A percentile compares a stretch with the other conserved stretches of the same genome.
Evolutionary conservation across 2,113 vertebrate species (phyloP).

Genomic region (Forbesichthys agassizii): DNA sequence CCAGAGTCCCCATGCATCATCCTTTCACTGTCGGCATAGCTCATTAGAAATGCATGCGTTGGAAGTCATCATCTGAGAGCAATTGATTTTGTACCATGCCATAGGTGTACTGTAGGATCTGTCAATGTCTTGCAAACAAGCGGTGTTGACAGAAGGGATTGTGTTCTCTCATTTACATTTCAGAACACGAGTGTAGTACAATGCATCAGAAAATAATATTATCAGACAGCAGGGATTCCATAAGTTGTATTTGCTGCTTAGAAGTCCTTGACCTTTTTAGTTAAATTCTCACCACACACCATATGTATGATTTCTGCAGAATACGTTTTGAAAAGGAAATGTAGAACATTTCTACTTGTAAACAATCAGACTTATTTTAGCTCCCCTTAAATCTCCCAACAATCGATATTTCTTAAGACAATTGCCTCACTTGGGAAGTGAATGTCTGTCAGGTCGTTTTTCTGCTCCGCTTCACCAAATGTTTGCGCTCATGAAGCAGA

Average conservation of each 20-base stretch:
- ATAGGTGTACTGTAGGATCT: not conserved
- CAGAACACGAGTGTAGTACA: not conserved
- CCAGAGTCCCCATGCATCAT: not conserved
- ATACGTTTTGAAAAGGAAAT: not conserved
- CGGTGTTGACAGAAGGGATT: not conserved
- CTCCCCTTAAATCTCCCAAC: constrained; percentile 10
- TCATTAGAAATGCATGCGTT: not conserved
- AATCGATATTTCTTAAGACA: constrained; percentile 16
- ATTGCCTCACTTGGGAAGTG: constrained; percentile 10
- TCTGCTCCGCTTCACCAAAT: constrained; percentile 42
- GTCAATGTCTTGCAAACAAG: not conserved
- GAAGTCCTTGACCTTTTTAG: not conserved
- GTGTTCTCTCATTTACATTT: not conserved
- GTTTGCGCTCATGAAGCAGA: constrained; percentile 16
- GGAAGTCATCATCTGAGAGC: not conserved
- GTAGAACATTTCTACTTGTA: constrained; percentile 2
- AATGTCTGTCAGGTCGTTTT: constrained; percentile 33
- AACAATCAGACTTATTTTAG: constrained; percentile 8
- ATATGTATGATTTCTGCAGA: constrained; percentile 1
- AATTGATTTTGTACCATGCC: not conserved
- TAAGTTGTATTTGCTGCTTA: not conserved
- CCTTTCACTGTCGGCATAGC: not conserved
- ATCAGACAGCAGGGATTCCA: not conserved
- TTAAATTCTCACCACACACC: constrained; percentile 1
- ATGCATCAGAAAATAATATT: not conserved